Evolutionary conservation across 2,797 vertebrate species (phyloP).

Genomic region (Helarctos malayanus): DNA sequence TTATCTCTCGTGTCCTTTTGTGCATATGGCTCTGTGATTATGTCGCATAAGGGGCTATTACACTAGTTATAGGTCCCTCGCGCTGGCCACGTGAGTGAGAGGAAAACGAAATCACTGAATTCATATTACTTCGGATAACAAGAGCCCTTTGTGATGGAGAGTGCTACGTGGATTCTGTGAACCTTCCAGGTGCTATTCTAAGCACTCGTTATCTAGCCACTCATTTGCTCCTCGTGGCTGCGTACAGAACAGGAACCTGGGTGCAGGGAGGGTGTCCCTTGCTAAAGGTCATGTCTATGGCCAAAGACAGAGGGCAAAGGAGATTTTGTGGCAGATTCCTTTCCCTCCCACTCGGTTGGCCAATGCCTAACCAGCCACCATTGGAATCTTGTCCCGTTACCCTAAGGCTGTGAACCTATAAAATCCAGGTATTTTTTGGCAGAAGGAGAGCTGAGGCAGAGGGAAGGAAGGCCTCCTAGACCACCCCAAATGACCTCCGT

Average conservation of each 20-base stretch:
- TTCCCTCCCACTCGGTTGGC: not conserved
- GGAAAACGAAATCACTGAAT: not conserved
- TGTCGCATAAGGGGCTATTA: not conserved
- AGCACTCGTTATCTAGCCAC: not conserved
- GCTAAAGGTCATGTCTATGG: not conserved
- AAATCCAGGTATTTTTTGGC: not conserved
- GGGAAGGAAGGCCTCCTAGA: not conserved
- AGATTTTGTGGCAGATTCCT: not conserved
- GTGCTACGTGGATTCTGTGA: not conserved
- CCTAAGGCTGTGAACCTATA: not conserved
- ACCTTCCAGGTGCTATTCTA: not conserved
- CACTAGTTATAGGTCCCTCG: not conserved
- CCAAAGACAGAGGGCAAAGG: not conserved
- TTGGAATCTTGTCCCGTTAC: not conserved
- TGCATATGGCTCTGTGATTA: not conserved
- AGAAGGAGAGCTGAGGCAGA: not conserved
- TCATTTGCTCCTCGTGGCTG: not conserved
- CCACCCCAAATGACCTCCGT: not conserved
- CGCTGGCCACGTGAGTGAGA: not conserved
- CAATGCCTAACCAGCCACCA: not conserved
- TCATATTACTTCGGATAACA: not conserved
- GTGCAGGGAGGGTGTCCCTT: not conserved
- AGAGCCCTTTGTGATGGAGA: not conserved
- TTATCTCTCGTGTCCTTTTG: not conserved
- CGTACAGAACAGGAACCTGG: not conserved